These are phyloP conservation scores for Campylomormyrus tamandua DNA, from an alignment of 2,113 vertebrate species.

Conservation along the genomic window DNA sequence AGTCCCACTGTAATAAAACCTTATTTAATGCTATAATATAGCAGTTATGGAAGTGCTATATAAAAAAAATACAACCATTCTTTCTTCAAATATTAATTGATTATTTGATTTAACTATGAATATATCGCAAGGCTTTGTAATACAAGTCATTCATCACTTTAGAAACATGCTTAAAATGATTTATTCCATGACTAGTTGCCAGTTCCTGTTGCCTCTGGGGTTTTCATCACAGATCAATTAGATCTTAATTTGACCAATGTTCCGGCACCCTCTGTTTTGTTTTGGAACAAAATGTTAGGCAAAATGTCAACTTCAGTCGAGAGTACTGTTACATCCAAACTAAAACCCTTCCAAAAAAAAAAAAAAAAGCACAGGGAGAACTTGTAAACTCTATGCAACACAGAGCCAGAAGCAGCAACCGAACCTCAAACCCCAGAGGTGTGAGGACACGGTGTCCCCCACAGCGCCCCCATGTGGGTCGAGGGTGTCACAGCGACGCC, in stretches of 20 bases:
- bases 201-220: neutral
- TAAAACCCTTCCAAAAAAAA: neutral
- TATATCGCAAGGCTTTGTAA: neutral
- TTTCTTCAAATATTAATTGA: neutral
- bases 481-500: neutral
- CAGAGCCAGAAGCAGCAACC: neutral
- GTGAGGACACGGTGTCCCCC: neutral
- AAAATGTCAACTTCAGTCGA: neutral
- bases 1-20: neutral
- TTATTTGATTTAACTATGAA: neutral
- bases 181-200: neutral
- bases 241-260: neutral
- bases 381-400: neutral
- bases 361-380: neutral
- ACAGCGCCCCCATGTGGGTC: neutral
- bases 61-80: neutral
- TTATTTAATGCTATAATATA: slow-evolving; percentile 5
- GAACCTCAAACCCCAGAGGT: neutral
- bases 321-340: neutral
- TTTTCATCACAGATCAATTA: neutral
- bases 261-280: neutral
- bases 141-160: neutral
- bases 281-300: neutral
- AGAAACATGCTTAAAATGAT: neutral
- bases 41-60: neutral